These are phyloP conservation scores for Lemur catta DNA, from an alignment of 2,797 vertebrate species.

Conservation along the genomic window DNA sequence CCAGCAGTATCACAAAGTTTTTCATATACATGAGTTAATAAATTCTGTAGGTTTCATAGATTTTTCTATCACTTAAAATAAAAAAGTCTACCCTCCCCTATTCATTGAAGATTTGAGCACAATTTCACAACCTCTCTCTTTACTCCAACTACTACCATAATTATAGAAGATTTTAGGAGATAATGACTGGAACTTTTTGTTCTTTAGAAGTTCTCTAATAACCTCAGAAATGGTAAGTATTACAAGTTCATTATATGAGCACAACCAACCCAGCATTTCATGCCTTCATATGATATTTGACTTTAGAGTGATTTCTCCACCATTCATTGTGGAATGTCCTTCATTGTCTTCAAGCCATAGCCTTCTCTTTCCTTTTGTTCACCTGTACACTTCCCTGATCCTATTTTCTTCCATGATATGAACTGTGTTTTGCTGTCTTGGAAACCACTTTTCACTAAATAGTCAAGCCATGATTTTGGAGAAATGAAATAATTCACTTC, in stretches of 20 bases:
- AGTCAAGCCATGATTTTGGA: not conserved
- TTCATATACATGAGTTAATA: not conserved
- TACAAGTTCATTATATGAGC: not conserved
- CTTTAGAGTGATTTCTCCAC: not conserved
- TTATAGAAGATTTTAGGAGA: not conserved
- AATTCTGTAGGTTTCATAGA: not conserved
- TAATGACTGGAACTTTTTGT: not conserved
- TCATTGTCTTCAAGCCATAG: not conserved
- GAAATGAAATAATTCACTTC: not conserved
- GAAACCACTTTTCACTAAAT: not conserved
- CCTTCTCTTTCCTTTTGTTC: not conserved
- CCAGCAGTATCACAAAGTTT: not conserved
- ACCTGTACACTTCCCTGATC: fast-evolving
- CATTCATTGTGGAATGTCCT: too few relatives aligned
- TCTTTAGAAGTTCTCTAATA: not conserved
- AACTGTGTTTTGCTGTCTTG: not conserved
- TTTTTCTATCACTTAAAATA: not conserved
- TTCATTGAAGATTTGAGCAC: not conserved
- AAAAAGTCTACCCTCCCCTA: not conserved
- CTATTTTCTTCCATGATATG: not conserved
- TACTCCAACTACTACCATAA: not conserved
- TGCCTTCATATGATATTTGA: not conserved
- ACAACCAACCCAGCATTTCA: not conserved
- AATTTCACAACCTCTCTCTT: not conserved
- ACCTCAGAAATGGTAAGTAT: not conserved